A percentile compares a stretch with the other conserved stretches of the same genome.
phyloP scores from a whole-genome alignment of 2,888 invertebrate genomes.

The Cacoxenus indagator region DNA sequence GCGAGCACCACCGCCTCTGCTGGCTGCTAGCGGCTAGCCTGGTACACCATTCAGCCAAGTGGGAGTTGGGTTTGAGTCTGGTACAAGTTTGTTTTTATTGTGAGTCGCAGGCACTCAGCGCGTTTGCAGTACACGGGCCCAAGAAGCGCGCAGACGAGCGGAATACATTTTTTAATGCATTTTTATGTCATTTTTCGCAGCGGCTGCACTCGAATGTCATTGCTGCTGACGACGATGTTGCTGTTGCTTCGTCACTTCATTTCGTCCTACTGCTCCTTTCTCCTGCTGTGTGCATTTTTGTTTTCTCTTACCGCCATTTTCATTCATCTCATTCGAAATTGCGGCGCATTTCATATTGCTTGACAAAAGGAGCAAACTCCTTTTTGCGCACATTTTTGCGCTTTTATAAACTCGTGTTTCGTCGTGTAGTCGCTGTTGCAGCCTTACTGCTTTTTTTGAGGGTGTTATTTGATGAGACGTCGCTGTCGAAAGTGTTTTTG shows the following conservation, averaged over 20 bases:
- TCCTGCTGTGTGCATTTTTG: slow-evolving; percentile 37
- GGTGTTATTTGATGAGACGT: slow-evolving; percentile 13
- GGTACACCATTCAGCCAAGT: neutral
- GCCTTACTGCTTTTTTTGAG: neutral
- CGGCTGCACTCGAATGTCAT: slow-evolving; percentile 54
- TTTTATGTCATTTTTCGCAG: slow-evolving; percentile 61
- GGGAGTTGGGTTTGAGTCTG: neutral
- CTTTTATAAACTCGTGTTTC: slow-evolving; percentile 30
- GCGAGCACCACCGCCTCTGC: neutral
- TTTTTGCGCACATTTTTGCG: slow-evolving; percentile 26
- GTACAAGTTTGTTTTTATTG: neutral
- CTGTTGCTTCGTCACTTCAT: slow-evolving; percentile 28
- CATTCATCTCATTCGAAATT: slow-evolving; percentile 41
- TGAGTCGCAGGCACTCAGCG: slow-evolving; percentile 49
- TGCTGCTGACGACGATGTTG: slow-evolving; percentile 30
- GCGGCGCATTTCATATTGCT: slow-evolving; percentile 60
- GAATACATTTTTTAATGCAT: slow-evolving; percentile 54
- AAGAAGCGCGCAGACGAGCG: neutral
- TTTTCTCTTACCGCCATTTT: slow-evolving; percentile 33
- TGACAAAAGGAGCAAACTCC: slow-evolving; percentile 49
- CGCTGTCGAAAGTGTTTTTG: no score
- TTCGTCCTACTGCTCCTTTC: neutral
- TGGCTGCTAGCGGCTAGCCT: no score
- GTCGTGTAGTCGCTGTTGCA: slow-evolving; percentile 22
- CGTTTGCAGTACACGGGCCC: slow-evolving; percentile 48